These are phyloP conservation scores for Brevipalpus yothersi DNA, from an alignment of 1,140 invertebrate genomes.

Conservation along the genomic window DNA sequence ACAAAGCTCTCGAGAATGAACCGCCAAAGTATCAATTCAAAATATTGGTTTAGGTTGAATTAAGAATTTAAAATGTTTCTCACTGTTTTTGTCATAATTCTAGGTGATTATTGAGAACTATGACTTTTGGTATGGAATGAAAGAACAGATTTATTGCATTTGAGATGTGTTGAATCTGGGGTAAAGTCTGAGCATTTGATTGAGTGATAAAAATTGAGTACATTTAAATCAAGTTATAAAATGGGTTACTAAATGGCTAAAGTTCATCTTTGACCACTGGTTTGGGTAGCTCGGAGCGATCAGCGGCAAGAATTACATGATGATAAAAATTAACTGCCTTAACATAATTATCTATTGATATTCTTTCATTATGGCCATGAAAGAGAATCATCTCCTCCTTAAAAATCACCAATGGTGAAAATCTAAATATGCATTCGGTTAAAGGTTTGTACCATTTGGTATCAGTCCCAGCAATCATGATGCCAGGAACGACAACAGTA, in stretches of 20 bases:
- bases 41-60: too few species aligned
- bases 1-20: too few species aligned
- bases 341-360: slow-evolving; percentile 25
- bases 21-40: too few species aligned
- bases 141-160: too few species aligned
- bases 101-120: too few species aligned
- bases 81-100: too few species aligned
- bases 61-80: too few species aligned
- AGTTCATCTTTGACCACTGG: slow-evolving; percentile 4
- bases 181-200: too few species aligned
- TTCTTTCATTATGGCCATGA: slow-evolving; percentile 30
- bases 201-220: too few species aligned
- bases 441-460: slow-evolving; percentile 26
- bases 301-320: slow-evolving; percentile 26
- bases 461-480: slow-evolving; percentile 30
- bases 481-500: slow-evolving; percentile 24
- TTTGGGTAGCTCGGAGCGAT: slow-evolving; percentile 11
- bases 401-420: slow-evolving; percentile 23
- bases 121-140: too few species aligned
- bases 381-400: slow-evolving; percentile 21
- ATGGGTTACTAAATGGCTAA: neutral
- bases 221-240: neutral
- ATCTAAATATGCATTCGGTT: slow-evolving; percentile 26
- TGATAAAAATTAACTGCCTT: slow-evolving; percentile 28
- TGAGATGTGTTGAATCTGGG: too few species aligned